Percentiles rank a stretch among this genome's conserved stretches.
These are phyloP conservation scores for Hypomecis punctinalis DNA, from an alignment of 2,888 invertebrate species.

Conservation along the genomic window DNA sequence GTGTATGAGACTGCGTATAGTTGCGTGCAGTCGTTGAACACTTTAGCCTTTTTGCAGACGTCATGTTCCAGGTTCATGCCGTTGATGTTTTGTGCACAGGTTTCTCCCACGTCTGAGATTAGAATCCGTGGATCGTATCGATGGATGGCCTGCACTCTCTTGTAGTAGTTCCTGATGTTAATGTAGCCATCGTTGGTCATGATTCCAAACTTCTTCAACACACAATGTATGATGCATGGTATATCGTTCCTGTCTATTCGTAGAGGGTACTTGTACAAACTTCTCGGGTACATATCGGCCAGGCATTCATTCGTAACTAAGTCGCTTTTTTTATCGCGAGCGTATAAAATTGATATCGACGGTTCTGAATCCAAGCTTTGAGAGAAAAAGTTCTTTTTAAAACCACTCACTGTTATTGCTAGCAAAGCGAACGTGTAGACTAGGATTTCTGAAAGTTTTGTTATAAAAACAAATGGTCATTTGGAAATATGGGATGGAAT, in stretches of 20 bases:
- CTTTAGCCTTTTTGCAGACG: slow-evolving; percentile 78
- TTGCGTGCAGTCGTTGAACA: slow-evolving; percentile 80
- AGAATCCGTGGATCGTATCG: slow-evolving; percentile 76
- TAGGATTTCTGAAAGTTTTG: slow-evolving; percentile 67
- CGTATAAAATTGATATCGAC: slow-evolving; percentile 73
- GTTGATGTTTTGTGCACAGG: slow-evolving; percentile 77
- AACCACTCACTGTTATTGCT: slow-evolving; percentile 56
- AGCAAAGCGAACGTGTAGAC: slow-evolving; percentile 57
- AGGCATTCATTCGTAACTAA: slow-evolving; percentile 70
- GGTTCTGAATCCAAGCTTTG: slow-evolving; percentile 71
- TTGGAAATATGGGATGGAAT: slow-evolving; percentile 35
- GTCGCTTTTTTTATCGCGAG: slow-evolving; percentile 74
- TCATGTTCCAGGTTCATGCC: slow-evolving; percentile 78
- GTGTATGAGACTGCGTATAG: slow-evolving; percentile 73
- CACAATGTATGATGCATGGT: slow-evolving; percentile 79
- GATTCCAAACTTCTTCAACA: slow-evolving; percentile 78
- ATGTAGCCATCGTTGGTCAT: slow-evolving; percentile 77
- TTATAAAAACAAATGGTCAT: slow-evolving; percentile 35
- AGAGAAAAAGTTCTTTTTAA: slow-evolving; percentile 66
- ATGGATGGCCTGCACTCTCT: slow-evolving; percentile 75
- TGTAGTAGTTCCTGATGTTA: slow-evolving; percentile 76
- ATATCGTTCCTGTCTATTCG: slow-evolving; percentile 75
- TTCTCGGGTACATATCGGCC: slow-evolving; percentile 76
- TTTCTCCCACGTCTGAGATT: slow-evolving; percentile 79
- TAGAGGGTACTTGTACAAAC: slow-evolving; percentile 74